Conservation (phyloP, 2,797 vertebrate genomes). For the Hoplostethus atlanticus region DNA sequence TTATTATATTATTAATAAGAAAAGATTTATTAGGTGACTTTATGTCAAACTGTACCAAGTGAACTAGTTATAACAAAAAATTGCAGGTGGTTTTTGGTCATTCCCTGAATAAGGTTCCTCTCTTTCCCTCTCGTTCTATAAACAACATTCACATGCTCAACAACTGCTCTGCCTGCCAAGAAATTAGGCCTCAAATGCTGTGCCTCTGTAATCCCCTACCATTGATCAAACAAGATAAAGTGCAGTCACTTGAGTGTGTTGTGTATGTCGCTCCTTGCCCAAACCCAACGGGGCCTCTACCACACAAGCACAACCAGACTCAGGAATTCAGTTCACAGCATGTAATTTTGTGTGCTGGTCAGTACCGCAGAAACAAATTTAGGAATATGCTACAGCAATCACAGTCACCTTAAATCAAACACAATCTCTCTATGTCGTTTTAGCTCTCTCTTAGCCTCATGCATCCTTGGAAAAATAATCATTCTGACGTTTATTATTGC, state of each 20-base stretch:
- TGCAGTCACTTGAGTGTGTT: constrained; percentile 45
- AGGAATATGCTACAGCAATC: constrained; percentile 22
- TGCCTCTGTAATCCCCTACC: constrained; percentile 38
- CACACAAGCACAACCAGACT: constrained; percentile 57
- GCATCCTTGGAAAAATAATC: constrained; percentile 29
- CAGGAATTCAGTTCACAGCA: constrained; percentile 58
- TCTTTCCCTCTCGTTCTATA: background rate
- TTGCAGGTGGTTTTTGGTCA: background rate
- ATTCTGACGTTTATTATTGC: background rate
- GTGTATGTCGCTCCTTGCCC: constrained; percentile 11
- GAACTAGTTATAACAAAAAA: background rate
- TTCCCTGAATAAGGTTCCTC: background rate
- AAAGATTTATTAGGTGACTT: background rate
- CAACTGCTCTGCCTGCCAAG: constrained; percentile 5
- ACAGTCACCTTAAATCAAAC: constrained; percentile 51
- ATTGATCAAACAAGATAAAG: constrained; percentile 55
- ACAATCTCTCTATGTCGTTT: constrained; percentile 17
- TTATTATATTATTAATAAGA: background rate
- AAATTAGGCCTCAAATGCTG: constrained; percentile 19
- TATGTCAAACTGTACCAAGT: background rate
- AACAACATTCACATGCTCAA: constrained; percentile 10
- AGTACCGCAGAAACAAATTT: constrained; percentile 43
- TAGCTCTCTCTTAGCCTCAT: constrained; percentile 26
- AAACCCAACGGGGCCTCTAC: constrained; percentile 55
- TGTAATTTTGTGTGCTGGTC: constrained; percentile 44